These are phyloP conservation scores for Steatornis caripensis DNA, from an alignment of 2,113 vertebrate genomes.

Conservation along the genomic window DNA sequence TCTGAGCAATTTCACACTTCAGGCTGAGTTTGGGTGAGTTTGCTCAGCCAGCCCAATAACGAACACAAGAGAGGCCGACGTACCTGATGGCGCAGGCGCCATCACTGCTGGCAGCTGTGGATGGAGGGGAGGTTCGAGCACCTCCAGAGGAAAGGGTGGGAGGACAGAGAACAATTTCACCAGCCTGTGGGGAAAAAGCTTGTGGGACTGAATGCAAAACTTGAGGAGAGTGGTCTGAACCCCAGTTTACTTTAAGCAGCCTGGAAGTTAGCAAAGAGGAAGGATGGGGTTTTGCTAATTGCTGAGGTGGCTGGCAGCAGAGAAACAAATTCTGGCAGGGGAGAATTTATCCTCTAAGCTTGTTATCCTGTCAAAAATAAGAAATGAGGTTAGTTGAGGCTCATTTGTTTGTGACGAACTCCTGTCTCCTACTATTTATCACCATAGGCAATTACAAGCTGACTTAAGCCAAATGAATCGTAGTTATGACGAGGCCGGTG, in stretches of 20 bases:
- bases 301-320: conserved; percentile 14
- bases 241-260: neutral
- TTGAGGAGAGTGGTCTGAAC: neutral
- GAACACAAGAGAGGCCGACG: rapidly evolving
- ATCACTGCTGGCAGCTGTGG: neutral
- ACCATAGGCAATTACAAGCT: neutral
- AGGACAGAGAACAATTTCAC: neutral
- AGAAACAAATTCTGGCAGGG: neutral
- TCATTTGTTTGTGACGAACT: conserved; percentile 48
- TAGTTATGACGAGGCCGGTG: rapidly evolving
- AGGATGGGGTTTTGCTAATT: conserved; percentile 24
- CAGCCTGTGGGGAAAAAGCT: neutral
- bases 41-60: neutral
- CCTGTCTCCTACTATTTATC: conserved; percentile 45
- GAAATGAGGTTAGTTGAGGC: conserved; percentile 53
- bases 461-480: neutral
- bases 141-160: neutral
- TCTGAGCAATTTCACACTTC: neutral
- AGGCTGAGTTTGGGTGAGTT: neutral
- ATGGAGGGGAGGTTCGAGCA: neutral
- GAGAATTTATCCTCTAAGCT: conserved; percentile 53
- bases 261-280: neutral
- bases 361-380: conserved; percentile 51
- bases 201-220: neutral
- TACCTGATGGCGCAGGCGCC: neutral